phyloP scores from a whole-genome alignment of 2,797 vertebrate genomes.

The Peromyscus attwateri region DNA sequence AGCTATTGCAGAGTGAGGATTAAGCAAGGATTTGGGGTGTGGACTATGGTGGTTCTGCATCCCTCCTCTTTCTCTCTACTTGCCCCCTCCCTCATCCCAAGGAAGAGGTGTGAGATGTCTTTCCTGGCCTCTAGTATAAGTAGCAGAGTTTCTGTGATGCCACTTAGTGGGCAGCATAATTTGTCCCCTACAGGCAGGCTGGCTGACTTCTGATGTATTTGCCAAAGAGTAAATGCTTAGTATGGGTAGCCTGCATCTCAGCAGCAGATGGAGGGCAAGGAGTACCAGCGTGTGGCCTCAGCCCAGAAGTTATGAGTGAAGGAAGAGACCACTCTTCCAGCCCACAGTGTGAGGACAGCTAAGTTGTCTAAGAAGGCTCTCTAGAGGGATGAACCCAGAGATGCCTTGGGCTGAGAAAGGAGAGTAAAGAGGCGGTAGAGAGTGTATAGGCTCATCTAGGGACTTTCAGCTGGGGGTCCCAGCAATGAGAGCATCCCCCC shows the following conservation, averaged over 20 bases:
- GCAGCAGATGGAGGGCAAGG: too few species aligned
- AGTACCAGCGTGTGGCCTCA: not conserved
- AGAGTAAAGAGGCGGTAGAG: not conserved
- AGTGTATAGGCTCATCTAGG: accelerated
- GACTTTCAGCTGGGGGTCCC: too few species aligned
- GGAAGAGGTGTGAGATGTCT: not conserved
- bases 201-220: not conserved
- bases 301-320: not conserved
- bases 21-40: not conserved
- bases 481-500: not conserved
- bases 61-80: not conserved
- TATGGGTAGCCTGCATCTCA: not conserved
- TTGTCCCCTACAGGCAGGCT: too few species aligned
- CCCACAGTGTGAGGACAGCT: not conserved
- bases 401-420: not conserved
- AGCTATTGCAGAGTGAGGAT: not conserved
- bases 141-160: not conserved
- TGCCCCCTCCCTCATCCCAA: not conserved
- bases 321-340: not conserved
- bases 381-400: not conserved
- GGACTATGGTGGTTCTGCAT: not conserved
- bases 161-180: not conserved
- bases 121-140: not conserved
- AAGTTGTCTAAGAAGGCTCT: not conserved
- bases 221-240: not conserved